Evolutionary conservation across 1,140 invertebrate genomes (phyloP).

Genomic region (Alviniconcha marisindica): DNA sequence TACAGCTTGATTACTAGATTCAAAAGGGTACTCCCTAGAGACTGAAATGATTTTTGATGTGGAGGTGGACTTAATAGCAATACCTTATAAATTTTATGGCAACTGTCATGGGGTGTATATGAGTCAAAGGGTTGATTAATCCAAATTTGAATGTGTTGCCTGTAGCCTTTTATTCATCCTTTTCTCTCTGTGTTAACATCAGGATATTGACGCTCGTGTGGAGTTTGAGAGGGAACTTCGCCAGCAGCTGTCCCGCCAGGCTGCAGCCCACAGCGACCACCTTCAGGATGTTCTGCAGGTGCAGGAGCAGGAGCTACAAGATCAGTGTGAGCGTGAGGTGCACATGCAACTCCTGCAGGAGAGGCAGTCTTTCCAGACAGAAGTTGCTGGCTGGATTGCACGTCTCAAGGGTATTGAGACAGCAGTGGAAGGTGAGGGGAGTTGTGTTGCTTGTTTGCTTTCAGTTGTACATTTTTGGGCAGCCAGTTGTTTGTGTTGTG

Average conservation of each 20-base stretch:
- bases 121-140: no score
- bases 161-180: not conserved
- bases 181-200: not conserved
- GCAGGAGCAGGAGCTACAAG: slow-evolving; percentile 84
- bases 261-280: slow-evolving; percentile 90
- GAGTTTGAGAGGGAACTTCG: slow-evolving; percentile 85
- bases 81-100: no score
- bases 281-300: slow-evolving; percentile 84
- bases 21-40: no score
- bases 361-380: slow-evolving; percentile 84
- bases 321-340: slow-evolving; percentile 80
- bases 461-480: not conserved
- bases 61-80: no score
- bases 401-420: slow-evolving; percentile 91
- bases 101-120: no score
- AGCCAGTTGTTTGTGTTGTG: no score
- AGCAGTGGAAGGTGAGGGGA: slow-evolving; percentile 86
- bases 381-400: slow-evolving; percentile 88
- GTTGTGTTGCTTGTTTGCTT: not conserved
- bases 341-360: slow-evolving; percentile 80
- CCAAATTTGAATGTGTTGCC: no score
- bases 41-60: no score
- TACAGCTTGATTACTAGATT: no score
- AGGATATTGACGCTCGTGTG: slow-evolving; percentile 82
- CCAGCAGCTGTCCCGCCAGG: slow-evolving; percentile 86